A percentile compares a stretch with the other conserved stretches of the same genome.
phyloP scores from a whole-genome alignment of 2,888 invertebrate species.

The Tigriopus californicus region DNA sequence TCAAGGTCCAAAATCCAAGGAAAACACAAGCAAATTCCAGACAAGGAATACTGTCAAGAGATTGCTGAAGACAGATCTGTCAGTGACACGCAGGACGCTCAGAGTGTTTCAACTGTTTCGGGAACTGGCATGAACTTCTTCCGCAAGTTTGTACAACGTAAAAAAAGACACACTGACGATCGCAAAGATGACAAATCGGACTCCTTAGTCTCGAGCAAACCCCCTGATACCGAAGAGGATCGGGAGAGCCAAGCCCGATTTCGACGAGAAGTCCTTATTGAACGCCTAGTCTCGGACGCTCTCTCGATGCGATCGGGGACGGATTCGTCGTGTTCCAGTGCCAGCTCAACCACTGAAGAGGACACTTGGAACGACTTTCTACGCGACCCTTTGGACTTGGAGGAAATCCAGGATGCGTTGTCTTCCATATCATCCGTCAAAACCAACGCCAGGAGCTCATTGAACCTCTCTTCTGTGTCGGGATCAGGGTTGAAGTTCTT shows the following conservation, averaged over 20 bases:
- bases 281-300: conserved; percentile 5
- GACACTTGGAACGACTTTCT: not conserved
- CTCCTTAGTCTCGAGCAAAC: not conserved
- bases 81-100: not conserved
- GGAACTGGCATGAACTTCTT: conserved; percentile 14
- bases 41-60: too few relatives aligned
- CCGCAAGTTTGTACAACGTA: conserved; percentile 13
- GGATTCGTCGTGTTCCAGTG: not conserved
- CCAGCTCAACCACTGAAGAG: not conserved
- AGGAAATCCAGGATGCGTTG: too few relatives aligned
- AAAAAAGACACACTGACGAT: not conserved
- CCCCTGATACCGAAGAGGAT: not conserved
- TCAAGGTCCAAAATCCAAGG: too few relatives aligned
- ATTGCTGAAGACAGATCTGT: too few relatives aligned
- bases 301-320: not conserved
- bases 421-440: not conserved
- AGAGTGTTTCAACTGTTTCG: conserved; percentile 7
- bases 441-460: not conserved
- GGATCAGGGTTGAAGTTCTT: conserved; percentile 8
- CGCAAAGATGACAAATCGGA: not conserved
- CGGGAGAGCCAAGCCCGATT: not conserved
- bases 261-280: conserved; percentile 8
- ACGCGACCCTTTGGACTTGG: not conserved
- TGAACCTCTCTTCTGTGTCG: not conserved
- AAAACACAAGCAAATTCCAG: too few relatives aligned